Percentiles rank a stretch among this genome's conserved stretches.
phyloP scores from a whole-genome alignment of 2,113 vertebrate genomes.

The Scomber scombrus region DNA sequence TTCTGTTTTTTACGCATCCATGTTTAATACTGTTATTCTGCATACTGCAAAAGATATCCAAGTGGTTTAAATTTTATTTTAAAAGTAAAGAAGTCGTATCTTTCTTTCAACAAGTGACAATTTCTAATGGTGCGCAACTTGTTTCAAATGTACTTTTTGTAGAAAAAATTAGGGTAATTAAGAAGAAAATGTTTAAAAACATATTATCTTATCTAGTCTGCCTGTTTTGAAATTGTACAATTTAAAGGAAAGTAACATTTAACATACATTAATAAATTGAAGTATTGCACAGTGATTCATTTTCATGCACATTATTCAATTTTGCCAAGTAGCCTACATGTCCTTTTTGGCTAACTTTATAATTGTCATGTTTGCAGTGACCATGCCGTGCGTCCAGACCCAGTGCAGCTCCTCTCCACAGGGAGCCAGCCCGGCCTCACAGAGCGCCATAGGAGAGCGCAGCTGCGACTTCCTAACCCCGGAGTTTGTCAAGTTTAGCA shows the following conservation, averaged over 20 bases:
- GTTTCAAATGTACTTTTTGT: background rate
- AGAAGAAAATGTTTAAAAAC: background rate
- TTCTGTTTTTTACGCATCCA: background rate
- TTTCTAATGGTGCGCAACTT: background rate
- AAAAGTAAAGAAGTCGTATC: background rate
- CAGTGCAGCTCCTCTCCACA: conserved; percentile 97
- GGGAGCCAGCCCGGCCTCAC: conserved; percentile 96
- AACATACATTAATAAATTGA: too few species aligned
- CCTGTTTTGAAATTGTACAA: too few species aligned
- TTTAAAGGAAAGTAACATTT: too few species aligned
- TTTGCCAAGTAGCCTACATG: too few species aligned
- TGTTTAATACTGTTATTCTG: background rate
- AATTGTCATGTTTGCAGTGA: conserved; percentile 79
- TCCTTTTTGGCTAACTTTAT: background rate
- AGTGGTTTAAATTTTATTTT: background rate
- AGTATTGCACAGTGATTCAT: too few species aligned
- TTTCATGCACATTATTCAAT: too few species aligned
- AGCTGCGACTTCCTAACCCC: conserved; percentile 97
- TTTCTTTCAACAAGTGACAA: background rate
- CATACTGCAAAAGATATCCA: background rate
- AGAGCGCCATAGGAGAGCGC: conserved; percentile 92
- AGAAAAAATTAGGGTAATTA: background rate
- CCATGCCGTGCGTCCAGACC: conserved; percentile 98
- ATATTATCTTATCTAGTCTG: too few species aligned
- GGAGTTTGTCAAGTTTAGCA: conserved; percentile 99